phyloP scores from a whole-genome alignment of 2,797 vertebrate species.

The Ctenosaura bakeri region DNA sequence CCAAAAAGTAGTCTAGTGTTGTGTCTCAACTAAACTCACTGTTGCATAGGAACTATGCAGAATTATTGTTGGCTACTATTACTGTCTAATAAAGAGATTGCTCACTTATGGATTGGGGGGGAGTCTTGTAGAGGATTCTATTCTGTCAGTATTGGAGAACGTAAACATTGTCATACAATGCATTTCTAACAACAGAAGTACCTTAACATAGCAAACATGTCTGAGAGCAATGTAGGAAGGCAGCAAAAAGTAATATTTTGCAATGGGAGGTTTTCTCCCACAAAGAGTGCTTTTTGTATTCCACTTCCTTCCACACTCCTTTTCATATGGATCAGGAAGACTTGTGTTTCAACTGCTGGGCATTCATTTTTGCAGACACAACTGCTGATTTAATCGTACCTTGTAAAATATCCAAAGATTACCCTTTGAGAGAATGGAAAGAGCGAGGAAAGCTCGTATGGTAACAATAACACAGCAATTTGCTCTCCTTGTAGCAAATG shows the following conservation, averaged over 20 bases:
- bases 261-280: not conserved
- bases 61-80: too few species aligned
- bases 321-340: conserved; percentile 45
- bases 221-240: not conserved
- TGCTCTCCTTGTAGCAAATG: conserved; percentile 59
- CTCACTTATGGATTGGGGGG: too few species aligned
- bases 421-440: conserved; percentile 51
- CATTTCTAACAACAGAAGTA: not conserved
- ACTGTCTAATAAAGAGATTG: too few species aligned
- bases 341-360: conserved; percentile 29
- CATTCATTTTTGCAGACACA: conserved; percentile 47
- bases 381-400: conserved; percentile 53
- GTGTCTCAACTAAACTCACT: not conserved
- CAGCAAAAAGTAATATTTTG: not conserved
- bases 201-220: not conserved
- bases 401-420: conserved; percentile 41
- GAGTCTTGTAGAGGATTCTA: not conserved
- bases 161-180: not conserved
- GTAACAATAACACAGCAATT: conserved; percentile 57
- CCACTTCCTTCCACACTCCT: not conserved
- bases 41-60: too few species aligned
- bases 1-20: not conserved
- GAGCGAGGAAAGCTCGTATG: conserved; percentile 44
- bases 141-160: not conserved
- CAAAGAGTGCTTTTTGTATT: not conserved